Percentiles rank a stretch among this genome's conserved stretches.
These are phyloP conservation scores for Laothoe populi DNA, from an alignment of 2,888 invertebrate genomes.

Conservation along the genomic window DNA sequence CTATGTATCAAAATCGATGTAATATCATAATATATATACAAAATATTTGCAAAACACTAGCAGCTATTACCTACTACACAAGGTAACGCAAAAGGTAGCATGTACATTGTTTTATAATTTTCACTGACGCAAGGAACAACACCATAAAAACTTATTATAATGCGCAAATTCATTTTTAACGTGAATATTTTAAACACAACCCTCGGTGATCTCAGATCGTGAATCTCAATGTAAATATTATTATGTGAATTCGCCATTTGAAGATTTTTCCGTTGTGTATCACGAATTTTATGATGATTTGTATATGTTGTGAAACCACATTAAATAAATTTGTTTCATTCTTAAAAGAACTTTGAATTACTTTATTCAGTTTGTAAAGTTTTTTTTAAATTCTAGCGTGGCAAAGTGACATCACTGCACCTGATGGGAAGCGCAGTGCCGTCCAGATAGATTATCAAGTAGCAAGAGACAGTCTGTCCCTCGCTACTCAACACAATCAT, in stretches of 20 bases:
- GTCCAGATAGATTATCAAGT: too few relatives aligned
- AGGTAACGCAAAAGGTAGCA: neutral
- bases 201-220: slow-evolving; percentile 26
- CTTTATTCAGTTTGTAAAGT: slow-evolving; percentile 29
- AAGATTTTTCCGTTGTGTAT: slow-evolving; percentile 11
- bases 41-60: too few relatives aligned
- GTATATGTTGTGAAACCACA: slow-evolving; percentile 13
- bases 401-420: too few relatives aligned
- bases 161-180: slow-evolving; percentile 8
- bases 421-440: too few relatives aligned
- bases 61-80: too few relatives aligned
- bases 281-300: slow-evolving; percentile 20
- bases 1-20: too few relatives aligned
- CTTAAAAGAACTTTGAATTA: neutral
- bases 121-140: slow-evolving; percentile 1
- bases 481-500: too few relatives aligned
- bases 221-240: slow-evolving; percentile 30
- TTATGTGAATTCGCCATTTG: slow-evolving; percentile 23
- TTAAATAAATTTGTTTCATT: slow-evolving; percentile 16
- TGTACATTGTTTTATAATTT: neutral
- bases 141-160: neutral
- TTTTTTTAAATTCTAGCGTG: too few relatives aligned
- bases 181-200: slow-evolving; percentile 6
- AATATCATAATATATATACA: too few relatives aligned
- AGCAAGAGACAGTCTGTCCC: too few relatives aligned